phyloP scores from a whole-genome alignment of 2,888 invertebrate genomes.

The Dermolepida albohirtum region DNA sequence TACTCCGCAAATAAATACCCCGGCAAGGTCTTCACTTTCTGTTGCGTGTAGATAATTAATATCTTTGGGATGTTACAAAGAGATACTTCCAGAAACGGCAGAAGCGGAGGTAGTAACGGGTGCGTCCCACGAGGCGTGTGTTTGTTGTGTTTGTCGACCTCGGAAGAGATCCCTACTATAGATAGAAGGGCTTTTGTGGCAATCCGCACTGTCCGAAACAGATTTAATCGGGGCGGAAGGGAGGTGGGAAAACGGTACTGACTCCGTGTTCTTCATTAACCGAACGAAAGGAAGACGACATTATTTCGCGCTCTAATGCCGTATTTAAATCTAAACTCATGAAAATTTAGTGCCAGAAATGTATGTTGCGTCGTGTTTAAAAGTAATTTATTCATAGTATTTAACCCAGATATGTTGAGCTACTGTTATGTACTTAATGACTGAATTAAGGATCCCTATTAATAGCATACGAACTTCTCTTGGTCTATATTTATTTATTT shows the following conservation, averaged over 20 bases:
- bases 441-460: too few species aligned
- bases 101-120: not conserved
- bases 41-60: slow-evolving; percentile 14
- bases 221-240: slow-evolving; percentile 22
- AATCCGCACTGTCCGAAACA: slow-evolving; percentile 29
- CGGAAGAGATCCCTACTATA: slow-evolving; percentile 10
- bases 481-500: too few species aligned
- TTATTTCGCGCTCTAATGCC: slow-evolving; percentile 23
- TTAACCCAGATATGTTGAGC: slow-evolving; percentile 10
- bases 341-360: slow-evolving; percentile 22
- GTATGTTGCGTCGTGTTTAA: not conserved
- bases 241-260: not conserved
- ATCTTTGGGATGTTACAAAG: slow-evolving; percentile 18
- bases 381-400: slow-evolving; percentile 21
- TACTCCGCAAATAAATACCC: slow-evolving; percentile 3
- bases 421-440: too few species aligned
- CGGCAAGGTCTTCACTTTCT: slow-evolving; percentile 5
- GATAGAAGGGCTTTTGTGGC: slow-evolving; percentile 17
- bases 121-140: not conserved
- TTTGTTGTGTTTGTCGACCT: slow-evolving; percentile 11
- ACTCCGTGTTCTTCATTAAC: slow-evolving; percentile 19
- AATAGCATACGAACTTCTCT: too few species aligned
- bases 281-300: slow-evolving; percentile 18
- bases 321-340: slow-evolving; percentile 21
- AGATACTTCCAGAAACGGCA: slow-evolving; percentile 1